These are phyloP conservation scores for Chydorus sphaericus DNA, from an alignment of 2,888 invertebrate genomes.

Conservation along the genomic window DNA sequence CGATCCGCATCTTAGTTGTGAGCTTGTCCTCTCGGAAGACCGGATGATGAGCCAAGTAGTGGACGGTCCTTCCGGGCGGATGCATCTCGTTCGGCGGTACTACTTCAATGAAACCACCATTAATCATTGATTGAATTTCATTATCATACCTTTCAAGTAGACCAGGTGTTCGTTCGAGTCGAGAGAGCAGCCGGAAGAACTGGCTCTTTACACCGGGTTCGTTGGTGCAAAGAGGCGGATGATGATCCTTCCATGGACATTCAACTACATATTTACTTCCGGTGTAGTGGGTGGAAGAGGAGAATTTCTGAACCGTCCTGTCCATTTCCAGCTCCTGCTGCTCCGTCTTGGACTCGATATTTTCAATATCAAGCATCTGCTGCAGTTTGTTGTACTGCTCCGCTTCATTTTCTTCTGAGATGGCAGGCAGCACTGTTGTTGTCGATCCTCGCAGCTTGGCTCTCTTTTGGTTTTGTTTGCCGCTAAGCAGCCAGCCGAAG, in stretches of 20 bases:
- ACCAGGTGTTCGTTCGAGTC: background rate
- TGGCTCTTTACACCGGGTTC: background rate
- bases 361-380: background rate
- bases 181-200: background rate
- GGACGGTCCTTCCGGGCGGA: background rate
- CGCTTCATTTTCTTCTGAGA: too few relatives aligned
- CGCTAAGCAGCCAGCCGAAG: background rate
- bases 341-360: background rate
- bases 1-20: conserved; percentile 24
- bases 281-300: background rate
- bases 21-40: conserved; percentile 21
- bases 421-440: too few relatives aligned
- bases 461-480: background rate
- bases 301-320: background rate
- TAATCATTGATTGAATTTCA: background rate
- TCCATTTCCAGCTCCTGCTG: background rate
- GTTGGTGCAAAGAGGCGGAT: background rate
- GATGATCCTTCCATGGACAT: background rate
- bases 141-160: background rate
- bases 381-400: too few relatives aligned
- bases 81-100: background rate
- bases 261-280: background rate
- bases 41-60: conserved; percentile 24
- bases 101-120: background rate
- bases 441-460: background rate